Percentiles rank a stretch among this genome's conserved stretches.
Conservation (phyloP, 1,140 invertebrate species). For the Carcinoscorpius rotundicauda region DNA sequence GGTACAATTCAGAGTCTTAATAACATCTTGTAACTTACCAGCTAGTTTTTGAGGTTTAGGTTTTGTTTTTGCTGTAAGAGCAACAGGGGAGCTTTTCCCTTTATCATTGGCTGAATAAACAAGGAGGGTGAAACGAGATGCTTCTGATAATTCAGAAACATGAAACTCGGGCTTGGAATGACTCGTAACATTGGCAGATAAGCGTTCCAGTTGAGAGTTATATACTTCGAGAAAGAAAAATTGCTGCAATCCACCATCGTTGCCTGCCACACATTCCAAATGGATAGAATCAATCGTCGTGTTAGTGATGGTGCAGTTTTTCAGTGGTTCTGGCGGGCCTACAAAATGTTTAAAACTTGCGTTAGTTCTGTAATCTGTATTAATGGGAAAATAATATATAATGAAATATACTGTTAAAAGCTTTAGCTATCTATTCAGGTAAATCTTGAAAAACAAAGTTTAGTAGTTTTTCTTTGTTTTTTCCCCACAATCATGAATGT, state of each 20-base stretch:
- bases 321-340: constrained; percentile 64
- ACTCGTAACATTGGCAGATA: constrained; percentile 16
- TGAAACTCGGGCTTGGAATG: constrained; percentile 16
- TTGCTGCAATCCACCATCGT: constrained; percentile 69
- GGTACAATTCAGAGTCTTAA: too few relatives aligned
- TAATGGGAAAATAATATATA: too few relatives aligned
- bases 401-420: too few relatives aligned
- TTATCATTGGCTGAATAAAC: constrained; percentile 56
- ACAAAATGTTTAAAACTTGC: constrained; percentile 8
- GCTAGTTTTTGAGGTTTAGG: too few relatives aligned
- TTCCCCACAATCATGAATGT: too few relatives aligned
- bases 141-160: constrained; percentile 12
- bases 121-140: constrained; percentile 31
- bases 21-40: too few relatives aligned
- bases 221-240: constrained; percentile 64
- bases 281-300: constrained; percentile 65
- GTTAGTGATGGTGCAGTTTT: constrained; percentile 72
- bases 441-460: too few relatives aligned
- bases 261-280: constrained; percentile 64
- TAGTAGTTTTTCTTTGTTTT: too few relatives aligned
- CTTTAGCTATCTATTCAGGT: too few relatives aligned
- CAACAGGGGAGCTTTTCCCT: constrained; percentile 46
- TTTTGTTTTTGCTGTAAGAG: background rate
- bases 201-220: constrained; percentile 36
- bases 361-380: too few relatives aligned